Base-by-base conservation (phyloP, 92 coral and sea anemone species). In the Parazoanthus atlanticus region DNA sequence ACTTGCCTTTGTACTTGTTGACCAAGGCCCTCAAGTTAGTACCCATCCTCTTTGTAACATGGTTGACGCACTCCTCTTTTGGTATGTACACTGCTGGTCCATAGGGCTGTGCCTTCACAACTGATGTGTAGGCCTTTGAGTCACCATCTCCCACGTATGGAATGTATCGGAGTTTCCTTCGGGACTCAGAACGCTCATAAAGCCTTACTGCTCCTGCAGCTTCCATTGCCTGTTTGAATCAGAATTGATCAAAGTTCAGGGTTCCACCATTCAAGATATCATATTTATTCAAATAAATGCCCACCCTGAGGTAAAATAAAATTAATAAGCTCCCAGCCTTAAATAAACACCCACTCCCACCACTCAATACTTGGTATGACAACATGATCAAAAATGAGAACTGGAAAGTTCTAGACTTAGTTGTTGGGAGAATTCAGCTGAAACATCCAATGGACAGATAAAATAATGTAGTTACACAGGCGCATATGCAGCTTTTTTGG, bases 21-120 rank as follows among this genome's bases (percentile, higher is more conserved):
- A 86, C 89, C 73, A 86, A 67, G 26, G 94, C 66, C 82, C 87
- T 75, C 66, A 92, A 76, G 91, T 89, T 87, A 2, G 96, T 58
- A 9, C 94, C 96, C 94, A 90, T 94, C 38, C 88, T 89, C 65
- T 85, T 90, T 0, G 88, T 92, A 25, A 94, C 92, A 76, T 94
- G 96, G 3, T 88, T 65, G 2, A 94, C 69, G 33, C 96, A 94
- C 28, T 92, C 94, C 32, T 92, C 94, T 66, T 94, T 94, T 5
- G 94, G 93, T 5, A 94, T 94, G 84, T 15, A 92, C 5, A 89
- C 90, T 12, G 92, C 80, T 30, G 91, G 91, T 8, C 94, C 93
- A 86, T 94, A 94, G 0, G 94, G 96, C 5, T 74, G 47, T 3
- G 67, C 88, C 33, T 86, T 87, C 15, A 61, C 83, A 26, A 88